Percentiles rank a stretch among this genome's conserved stretches.
phyloP scores from a whole-genome alignment of 2,797 vertebrate genomes.

The Myripristis murdjan region DNA sequence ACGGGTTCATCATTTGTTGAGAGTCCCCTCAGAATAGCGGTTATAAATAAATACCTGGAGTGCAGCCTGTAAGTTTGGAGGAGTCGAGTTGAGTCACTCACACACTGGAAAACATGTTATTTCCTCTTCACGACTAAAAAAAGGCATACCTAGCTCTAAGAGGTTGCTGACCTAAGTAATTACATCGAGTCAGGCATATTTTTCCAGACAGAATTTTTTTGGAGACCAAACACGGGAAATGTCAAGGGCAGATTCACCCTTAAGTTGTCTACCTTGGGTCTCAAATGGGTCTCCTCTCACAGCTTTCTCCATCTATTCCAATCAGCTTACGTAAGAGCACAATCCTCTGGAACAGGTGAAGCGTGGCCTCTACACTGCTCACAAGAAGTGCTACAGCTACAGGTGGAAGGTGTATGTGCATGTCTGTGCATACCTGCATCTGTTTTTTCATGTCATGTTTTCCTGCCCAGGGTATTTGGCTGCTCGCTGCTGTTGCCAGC shows the following conservation, averaged over 20 bases:
- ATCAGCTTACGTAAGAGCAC: background rate
- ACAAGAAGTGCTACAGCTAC: background rate
- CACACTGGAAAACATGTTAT: constrained; percentile 10
- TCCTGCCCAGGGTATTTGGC: background rate
- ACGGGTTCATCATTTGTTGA: constrained; percentile 66
- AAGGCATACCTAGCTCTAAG: constrained; percentile 15
- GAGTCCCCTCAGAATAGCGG: constrained; percentile 37
- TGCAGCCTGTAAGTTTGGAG: constrained; percentile 39
- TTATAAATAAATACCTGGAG: constrained; percentile 64
- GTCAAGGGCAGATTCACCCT: constrained; percentile 25
- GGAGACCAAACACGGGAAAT: background rate
- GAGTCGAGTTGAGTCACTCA: constrained; percentile 3
- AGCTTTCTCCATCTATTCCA: constrained; percentile 2
- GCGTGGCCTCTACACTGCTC: no score
- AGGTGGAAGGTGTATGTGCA: background rate
- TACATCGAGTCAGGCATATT: background rate
- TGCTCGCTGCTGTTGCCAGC: constrained; percentile 16
- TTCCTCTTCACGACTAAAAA: constrained; percentile 22
- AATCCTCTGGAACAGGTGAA: background rate
- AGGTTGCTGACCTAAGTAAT: constrained; percentile 48
- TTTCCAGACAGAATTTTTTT: constrained; percentile 16
- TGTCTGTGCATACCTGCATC: background rate
- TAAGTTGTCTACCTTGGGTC: constrained; percentile 29
- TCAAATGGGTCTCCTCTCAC: constrained; percentile 34
- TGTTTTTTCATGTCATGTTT: background rate